These are phyloP conservation scores for Colinus virginianus DNA, from an alignment of 2,113 vertebrate genomes.

Conservation along the genomic window DNA sequence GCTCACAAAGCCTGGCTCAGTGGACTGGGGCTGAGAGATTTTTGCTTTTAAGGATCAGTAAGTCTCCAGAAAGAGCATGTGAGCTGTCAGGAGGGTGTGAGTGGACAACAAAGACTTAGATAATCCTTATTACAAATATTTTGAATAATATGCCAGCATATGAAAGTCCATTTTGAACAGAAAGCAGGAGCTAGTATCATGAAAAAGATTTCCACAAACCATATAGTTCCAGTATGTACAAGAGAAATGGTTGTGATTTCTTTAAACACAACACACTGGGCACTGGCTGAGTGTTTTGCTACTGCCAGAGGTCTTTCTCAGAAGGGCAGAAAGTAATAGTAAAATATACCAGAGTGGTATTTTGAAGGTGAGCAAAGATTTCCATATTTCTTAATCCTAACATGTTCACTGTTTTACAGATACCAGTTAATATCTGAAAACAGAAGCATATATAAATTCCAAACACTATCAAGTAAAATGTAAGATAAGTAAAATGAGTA, in stretches of 20 bases:
- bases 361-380: neutral
- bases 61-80: neutral
- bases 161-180: neutral
- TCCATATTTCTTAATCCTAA: neutral
- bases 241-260: neutral
- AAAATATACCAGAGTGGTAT: neutral
- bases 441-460: neutral
- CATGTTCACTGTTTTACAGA: neutral
- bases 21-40: neutral
- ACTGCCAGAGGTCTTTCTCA: neutral
- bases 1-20: neutral
- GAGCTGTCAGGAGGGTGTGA: neutral
- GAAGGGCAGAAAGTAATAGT: neutral
- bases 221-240: neutral
- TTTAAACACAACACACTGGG: neutral
- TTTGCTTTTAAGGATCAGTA: neutral
- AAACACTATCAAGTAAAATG: neutral
- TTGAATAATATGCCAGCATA: neutral
- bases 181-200: neutral
- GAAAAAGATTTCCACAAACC: neutral
- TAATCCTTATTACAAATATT: constrained; percentile 16
- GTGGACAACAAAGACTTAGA: neutral
- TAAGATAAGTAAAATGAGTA: neutral
- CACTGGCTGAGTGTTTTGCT: constrained; percentile 11
- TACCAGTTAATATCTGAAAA: neutral